These are phyloP conservation scores for Apis florea DNA, from an alignment of 1,140 invertebrate genomes.

Conservation along the genomic window DNA sequence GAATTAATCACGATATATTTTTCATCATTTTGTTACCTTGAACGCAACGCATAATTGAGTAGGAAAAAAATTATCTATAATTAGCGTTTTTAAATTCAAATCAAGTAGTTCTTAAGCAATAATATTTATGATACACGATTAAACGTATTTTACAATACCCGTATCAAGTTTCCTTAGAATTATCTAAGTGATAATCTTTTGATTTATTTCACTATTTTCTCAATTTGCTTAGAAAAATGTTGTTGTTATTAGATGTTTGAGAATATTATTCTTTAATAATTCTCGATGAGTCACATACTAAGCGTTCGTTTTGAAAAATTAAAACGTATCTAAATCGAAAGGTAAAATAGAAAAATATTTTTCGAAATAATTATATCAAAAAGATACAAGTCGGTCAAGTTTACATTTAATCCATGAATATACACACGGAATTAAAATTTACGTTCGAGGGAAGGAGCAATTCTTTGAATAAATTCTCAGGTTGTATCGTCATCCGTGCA, in stretches of 20 bases:
- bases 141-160: background rate
- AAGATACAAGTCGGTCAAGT: too few species aligned
- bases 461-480: conserved; percentile 22
- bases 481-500: background rate
- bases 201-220: conserved; percentile 2
- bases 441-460: background rate
- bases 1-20: background rate
- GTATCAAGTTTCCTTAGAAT: background rate
- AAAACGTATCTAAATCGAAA: too few species aligned
- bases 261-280: background rate
- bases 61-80: background rate
- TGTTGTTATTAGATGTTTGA: background rate
- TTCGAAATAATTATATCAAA: background rate
- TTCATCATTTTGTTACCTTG: background rate
- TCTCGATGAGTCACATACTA: background rate
- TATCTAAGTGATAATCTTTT: conserved; percentile 3
- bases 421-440: background rate
- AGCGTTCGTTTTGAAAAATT: too few species aligned
- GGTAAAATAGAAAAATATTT: background rate
- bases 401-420: background rate
- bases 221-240: background rate
- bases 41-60: background rate
- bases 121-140: background rate
- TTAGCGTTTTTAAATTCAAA: background rate
- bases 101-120: background rate